These are phyloP conservation scores for Scaptomyza flava DNA, from an alignment of 2,888 invertebrate species.

Conservation along the genomic window DNA sequence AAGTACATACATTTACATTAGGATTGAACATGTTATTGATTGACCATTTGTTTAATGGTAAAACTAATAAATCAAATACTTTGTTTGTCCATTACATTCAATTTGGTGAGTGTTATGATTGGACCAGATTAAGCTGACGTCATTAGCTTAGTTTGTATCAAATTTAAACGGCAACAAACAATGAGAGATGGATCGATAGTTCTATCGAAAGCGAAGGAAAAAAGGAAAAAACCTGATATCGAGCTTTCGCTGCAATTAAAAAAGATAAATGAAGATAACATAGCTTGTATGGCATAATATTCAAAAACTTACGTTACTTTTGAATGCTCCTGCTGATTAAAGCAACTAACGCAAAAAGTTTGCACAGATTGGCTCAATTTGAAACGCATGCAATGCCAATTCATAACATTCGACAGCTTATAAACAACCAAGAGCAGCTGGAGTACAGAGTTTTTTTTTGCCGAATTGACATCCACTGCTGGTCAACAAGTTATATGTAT, in stretches of 20 bases:
- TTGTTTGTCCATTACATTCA: conserved; percentile 53
- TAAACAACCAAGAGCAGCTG: conserved; percentile 36
- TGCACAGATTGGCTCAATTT: too few relatives aligned
- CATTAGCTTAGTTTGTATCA: conserved; percentile 2
- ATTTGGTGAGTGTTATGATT: conserved; percentile 27
- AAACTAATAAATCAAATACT: conserved; percentile 76
- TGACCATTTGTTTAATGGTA: conserved; percentile 73
- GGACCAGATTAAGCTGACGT: conserved; percentile 29
- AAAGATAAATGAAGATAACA: too few relatives aligned
- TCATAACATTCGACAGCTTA: conserved; percentile 21
- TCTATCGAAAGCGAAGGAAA: neutral
- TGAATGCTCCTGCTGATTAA: neutral
- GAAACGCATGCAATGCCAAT: conserved; percentile 9
- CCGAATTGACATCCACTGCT: conserved; percentile 6
- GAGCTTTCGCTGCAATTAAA: too few relatives aligned
- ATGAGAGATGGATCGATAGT: neutral
- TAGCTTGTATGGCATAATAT: too few relatives aligned
- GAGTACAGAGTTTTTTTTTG: too few relatives aligned
- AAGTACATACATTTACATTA: conserved; percentile 7
- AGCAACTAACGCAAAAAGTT: neutral
- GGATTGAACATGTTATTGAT: conserved; percentile 53
- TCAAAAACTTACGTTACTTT: too few relatives aligned
- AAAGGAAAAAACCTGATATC: too few relatives aligned
- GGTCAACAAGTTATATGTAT: conserved; percentile 24
- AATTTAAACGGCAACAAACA: neutral